These are phyloP conservation scores for Bagarius yarrelli DNA, from an alignment of 2,113 vertebrate genomes.

Conservation along the genomic window DNA sequence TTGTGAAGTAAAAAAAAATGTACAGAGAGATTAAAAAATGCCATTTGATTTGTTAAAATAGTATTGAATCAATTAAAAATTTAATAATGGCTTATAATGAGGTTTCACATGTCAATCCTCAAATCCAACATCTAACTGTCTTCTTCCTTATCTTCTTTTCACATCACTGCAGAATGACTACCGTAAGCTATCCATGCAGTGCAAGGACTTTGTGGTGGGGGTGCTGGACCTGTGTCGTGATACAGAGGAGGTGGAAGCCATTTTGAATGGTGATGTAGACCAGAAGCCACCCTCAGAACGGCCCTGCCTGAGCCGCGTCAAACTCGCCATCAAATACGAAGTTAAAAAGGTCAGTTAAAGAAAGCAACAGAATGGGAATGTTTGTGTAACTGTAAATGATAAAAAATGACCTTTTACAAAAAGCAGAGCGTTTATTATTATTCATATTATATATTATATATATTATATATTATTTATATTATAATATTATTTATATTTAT, in stretches of 20 bases:
- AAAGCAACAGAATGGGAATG: background rate
- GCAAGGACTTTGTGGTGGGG: conserved; percentile 97
- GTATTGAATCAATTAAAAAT: too few species aligned
- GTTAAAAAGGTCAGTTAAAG: conserved; percentile 88
- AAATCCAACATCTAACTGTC: background rate
- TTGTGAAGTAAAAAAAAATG: too few species aligned
- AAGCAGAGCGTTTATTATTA: too few species aligned
- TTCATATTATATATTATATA: background rate
- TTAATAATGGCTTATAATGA: too few species aligned
- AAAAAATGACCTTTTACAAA: background rate
- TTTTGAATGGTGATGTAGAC: conserved; percentile 92
- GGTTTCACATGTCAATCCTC: background rate
- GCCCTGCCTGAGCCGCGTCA: conserved; percentile 90
- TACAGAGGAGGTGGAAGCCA: conserved; percentile 96
- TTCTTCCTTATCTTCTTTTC: conserved; percentile 18
- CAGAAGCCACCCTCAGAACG: conserved; percentile 79
- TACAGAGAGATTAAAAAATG: too few species aligned
- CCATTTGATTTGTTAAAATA: too few species aligned
- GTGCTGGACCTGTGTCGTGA: conserved; percentile 95
- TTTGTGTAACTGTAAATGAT: background rate
- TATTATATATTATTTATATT: background rate
- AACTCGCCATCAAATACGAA: conserved; percentile 94
- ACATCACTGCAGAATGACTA: conserved; percentile 85
- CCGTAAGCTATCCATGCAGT: conserved; percentile 98
- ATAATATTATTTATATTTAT: background rate